Evolutionary conservation across 2,113 vertebrate genomes (phyloP).

Genomic region (Triplophysa tibetana): DNA sequence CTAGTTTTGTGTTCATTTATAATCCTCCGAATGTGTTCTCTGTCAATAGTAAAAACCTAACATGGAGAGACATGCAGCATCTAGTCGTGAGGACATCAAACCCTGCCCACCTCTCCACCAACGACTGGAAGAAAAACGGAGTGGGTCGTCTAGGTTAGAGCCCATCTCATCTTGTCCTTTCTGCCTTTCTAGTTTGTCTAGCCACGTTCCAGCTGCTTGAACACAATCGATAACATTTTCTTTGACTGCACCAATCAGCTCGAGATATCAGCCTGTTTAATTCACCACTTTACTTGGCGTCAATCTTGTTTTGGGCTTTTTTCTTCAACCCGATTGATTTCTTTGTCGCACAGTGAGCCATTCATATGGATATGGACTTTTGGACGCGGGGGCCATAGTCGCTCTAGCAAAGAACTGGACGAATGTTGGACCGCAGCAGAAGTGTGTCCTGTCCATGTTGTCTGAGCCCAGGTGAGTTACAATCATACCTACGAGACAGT

Average conservation of each 20-base stretch:
- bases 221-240: not conserved
- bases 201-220: not conserved
- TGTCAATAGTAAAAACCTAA: constrained; percentile 86
- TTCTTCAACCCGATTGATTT: constrained; percentile 50
- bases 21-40: not conserved
- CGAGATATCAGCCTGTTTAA: constrained; percentile 8
- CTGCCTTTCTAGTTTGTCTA: not conserved
- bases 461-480: constrained; percentile 81
- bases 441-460: constrained; percentile 85
- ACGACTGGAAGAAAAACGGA: constrained; percentile 92
- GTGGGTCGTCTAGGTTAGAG: constrained; percentile 91
- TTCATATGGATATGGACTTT: constrained; percentile 91
- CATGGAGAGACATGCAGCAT: constrained; percentile 99
- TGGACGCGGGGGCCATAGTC: constrained; percentile 91
- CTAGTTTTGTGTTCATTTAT: not conserved
- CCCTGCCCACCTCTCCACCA: constrained; percentile 87
- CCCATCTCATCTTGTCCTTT: not conserved
- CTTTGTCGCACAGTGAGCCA: constrained; percentile 86
- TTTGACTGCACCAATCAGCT: constrained; percentile 17
- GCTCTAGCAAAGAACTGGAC: constrained; percentile 88
- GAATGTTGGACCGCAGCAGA: constrained; percentile 84
- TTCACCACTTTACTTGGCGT: constrained; percentile 33
- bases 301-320: not conserved
- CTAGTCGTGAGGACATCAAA: constrained; percentile 92
- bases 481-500: too few relatives aligned